A percentile compares a stretch with the other conserved stretches of the same genome.
Evolutionary conservation across 2,888 invertebrate genomes (phyloP).

Genomic region (Idaea aversata): DNA sequence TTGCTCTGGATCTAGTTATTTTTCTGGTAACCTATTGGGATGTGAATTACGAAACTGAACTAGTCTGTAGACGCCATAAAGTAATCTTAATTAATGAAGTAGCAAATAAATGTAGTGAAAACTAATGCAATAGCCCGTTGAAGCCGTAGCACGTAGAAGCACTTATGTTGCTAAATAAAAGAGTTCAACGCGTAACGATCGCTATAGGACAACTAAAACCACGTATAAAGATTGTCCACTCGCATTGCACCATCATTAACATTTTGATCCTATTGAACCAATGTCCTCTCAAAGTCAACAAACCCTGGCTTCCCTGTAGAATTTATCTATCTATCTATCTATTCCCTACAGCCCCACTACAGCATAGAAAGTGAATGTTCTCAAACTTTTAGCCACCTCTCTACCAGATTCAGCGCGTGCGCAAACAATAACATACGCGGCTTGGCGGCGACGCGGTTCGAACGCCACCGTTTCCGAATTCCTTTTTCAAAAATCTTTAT

Average conservation of each 20-base stretch:
- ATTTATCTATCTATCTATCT: no score
- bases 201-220: not conserved
- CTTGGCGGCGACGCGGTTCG: constrained; percentile 60
- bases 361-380: constrained; percentile 73
- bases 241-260: not conserved
- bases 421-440: constrained; percentile 64
- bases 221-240: constrained; percentile 5
- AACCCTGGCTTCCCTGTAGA: constrained; percentile 64
- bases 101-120: no score
- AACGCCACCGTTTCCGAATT: constrained; percentile 52
- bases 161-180: constrained; percentile 11
- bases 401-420: constrained; percentile 36
- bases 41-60: no score
- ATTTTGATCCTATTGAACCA: constrained; percentile 4
- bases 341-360: constrained; percentile 66
- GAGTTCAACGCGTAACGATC: constrained; percentile 21
- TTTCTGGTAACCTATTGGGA: no score
- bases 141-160: not conserved
- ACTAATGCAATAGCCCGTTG: no score
- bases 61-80: no score
- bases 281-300: constrained; percentile 62
- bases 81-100: no score
- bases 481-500: constrained; percentile 30
- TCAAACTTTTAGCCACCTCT: constrained; percentile 29
- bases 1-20: no score